phyloP scores from a whole-genome alignment of 1,140 invertebrate species.

The Diabrotica virgifera region DNA sequence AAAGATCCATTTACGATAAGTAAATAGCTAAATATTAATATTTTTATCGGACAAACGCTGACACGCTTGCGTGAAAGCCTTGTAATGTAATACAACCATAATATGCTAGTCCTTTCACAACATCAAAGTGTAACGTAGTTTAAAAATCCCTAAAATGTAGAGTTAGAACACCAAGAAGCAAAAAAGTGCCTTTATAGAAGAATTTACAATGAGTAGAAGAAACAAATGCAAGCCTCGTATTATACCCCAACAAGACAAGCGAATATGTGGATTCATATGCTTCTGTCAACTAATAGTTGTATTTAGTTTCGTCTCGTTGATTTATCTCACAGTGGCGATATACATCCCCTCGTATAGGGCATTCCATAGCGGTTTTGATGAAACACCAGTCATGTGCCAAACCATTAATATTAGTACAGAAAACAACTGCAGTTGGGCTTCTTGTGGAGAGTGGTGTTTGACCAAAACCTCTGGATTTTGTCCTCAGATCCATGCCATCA shows the following conservation, averaged over 20 bases:
- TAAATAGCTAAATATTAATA: too few species aligned
- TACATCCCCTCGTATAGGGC: conserved; percentile 83
- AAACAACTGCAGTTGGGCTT: conserved; percentile 81
- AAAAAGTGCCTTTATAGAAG: conserved; percentile 17
- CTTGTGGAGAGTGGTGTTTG: conserved; percentile 88
- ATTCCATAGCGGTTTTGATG: conserved; percentile 76
- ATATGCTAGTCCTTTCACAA: conserved; percentile 13
- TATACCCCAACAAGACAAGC: conserved; percentile 79
- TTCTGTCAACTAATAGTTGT: conserved; percentile 87
- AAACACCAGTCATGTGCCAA: conserved; percentile 83
- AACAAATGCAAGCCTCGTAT: conserved; percentile 50
- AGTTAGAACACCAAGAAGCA: conserved; percentile 7
- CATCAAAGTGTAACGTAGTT: conserved; percentile 2
- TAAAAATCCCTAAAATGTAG: conserved; percentile 10
- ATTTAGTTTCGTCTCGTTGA: conserved; percentile 79
- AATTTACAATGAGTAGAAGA: conserved; percentile 38
- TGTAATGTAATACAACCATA: neutral
- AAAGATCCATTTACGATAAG: too few species aligned
- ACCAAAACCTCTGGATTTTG: conserved; percentile 84
- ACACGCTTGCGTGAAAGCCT: too few species aligned
- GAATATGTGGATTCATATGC: conserved; percentile 87
- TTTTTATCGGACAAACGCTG: too few species aligned
- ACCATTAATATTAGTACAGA: conserved; percentile 75
- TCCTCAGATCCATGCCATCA: conserved; percentile 82
- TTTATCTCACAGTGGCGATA: conserved; percentile 84